These are phyloP conservation scores for Aleiodes sp. DNA, from an alignment of 1,140 invertebrate genomes.

Conservation along the genomic window DNA sequence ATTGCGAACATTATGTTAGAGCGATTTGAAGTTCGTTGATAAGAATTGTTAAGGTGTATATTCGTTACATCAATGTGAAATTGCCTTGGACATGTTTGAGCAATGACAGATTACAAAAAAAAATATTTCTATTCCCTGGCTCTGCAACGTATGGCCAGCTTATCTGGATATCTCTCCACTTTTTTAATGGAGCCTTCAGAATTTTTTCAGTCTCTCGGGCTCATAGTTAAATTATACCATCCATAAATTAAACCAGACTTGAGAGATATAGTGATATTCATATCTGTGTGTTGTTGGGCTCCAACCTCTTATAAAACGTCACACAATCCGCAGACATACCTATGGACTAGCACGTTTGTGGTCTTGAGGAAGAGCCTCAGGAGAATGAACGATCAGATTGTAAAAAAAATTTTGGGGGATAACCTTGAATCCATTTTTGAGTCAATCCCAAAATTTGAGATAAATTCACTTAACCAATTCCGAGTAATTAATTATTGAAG, in stretches of 20 bases:
- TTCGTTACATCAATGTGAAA: too few species aligned
- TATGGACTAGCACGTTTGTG: constrained; percentile 17
- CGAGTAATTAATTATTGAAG: too few species aligned
- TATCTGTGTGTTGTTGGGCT: constrained; percentile 25
- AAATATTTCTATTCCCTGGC: too few species aligned
- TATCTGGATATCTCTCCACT: constrained; percentile 6
- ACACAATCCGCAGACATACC: constrained; percentile 28
- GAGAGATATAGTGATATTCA: background rate
- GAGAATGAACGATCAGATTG: too few species aligned
- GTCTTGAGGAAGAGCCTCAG: constrained; percentile 18
- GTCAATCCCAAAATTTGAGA: too few species aligned
- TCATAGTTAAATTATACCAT: background rate
- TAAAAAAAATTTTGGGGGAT: too few species aligned
- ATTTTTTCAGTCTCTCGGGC: background rate
- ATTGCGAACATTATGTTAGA: too few species aligned
- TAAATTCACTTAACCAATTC: too few species aligned
- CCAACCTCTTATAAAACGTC: constrained; percentile 20
- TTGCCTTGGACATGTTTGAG: background rate
- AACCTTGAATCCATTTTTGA: too few species aligned
- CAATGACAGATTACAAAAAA: background rate
- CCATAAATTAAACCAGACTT: constrained; percentile 3
- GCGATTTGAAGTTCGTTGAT: too few species aligned
- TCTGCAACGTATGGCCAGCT: background rate
- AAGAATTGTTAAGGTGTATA: too few species aligned
- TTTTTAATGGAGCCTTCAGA: background rate